These are phyloP conservation scores for Rhinogobius similis DNA, from an alignment of 2,113 vertebrate species.

Conservation along the genomic window DNA sequence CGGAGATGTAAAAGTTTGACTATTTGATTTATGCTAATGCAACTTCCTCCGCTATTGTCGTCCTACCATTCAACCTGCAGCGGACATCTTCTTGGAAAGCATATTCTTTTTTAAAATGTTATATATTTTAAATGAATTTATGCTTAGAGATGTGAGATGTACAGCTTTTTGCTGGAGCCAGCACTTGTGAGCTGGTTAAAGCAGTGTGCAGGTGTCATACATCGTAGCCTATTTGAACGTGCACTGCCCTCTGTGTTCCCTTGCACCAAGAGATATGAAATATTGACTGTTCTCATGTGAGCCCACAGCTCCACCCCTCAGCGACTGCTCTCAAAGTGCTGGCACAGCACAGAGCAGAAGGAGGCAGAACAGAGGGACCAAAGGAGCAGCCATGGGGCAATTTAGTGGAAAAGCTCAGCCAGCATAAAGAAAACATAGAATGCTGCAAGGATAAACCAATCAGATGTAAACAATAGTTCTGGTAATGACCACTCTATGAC, in stretches of 20 bases:
- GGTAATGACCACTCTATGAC: background rate
- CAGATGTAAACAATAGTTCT: conserved; percentile 28
- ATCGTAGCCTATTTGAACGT: conserved; percentile 70
- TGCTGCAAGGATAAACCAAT: conserved; percentile 26
- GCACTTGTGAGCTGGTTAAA: conserved; percentile 49
- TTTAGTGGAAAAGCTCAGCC: conserved; percentile 27
- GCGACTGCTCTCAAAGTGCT: conserved; percentile 74
- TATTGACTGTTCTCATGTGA: conserved; percentile 76
- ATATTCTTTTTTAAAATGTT: conserved; percentile 25
- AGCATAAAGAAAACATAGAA: conserved; percentile 30
- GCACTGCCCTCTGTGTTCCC: conserved; percentile 69
- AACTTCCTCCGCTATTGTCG: conserved; percentile 31
- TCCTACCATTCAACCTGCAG: conserved; percentile 43
- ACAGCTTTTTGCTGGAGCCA: conserved; percentile 14
- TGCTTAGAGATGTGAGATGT: conserved; percentile 29
- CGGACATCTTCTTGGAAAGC: conserved; percentile 32
- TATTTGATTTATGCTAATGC: conserved; percentile 66
- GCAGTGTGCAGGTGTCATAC: conserved; percentile 51
- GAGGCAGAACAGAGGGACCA: conserved; percentile 24
- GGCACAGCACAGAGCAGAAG: conserved; percentile 66
- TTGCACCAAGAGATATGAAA: conserved; percentile 74
- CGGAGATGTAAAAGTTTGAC: conserved; percentile 53
- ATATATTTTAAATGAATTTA: conserved; percentile 41
- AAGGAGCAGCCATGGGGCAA: conserved; percentile 31
- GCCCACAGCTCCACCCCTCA: conserved; percentile 53